Base-by-base conservation (phyloP, 1,140 invertebrate genomes). In the Wiebesia pumilae region DNA sequence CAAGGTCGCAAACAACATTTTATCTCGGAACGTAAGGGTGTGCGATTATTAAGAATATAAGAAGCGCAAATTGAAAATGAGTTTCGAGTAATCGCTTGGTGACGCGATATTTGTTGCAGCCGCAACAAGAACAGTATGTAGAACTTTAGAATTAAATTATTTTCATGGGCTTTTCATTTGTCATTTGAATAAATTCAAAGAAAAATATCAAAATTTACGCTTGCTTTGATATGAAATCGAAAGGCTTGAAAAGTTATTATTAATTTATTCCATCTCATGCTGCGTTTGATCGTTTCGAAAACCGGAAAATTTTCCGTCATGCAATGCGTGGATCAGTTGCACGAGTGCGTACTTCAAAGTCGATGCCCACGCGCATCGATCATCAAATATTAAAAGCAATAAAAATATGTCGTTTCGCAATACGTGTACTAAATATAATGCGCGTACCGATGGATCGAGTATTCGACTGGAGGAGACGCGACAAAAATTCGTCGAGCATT, bases 351-450 rank as follows among this genome's bases (percentile, higher is more conserved):
- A 85, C 67, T 84, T 65, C 19, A 75, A 75, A 43, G 7, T 75
- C 33, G 9, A 16, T 12, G 10, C 14, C 12, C 65, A 69, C n/a
- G 6, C 33, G 6, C 33, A 24, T 80, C 30, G 40, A n/a, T 78
- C 75, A 58, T 79, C 81, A 43, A 71, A 87, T 71, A 87, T 79
- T 58, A 83, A 87, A 83, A 38, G 85, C 62, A 83, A 83, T 87
- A 87, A 83, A 83, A 79, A 78, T 58, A n/a, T 35, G 16, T 78
- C 30, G 19, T n/a, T 75, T 69, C 33, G 47, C 67, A 65, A 24
- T 35, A 12, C 19, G 6, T 65, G 16, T 54, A 75, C 16, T 65
- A 81, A 86, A 85, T 85, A 62, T 73, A 81, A 77, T 79, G 38
- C 54, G 21, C 47, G 21, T 33, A 40, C 10, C 21, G 40, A 9